Base-by-base conservation (phyloP, 2,797 vertebrate genomes). In the Pagetopsis macropterus region DNA sequence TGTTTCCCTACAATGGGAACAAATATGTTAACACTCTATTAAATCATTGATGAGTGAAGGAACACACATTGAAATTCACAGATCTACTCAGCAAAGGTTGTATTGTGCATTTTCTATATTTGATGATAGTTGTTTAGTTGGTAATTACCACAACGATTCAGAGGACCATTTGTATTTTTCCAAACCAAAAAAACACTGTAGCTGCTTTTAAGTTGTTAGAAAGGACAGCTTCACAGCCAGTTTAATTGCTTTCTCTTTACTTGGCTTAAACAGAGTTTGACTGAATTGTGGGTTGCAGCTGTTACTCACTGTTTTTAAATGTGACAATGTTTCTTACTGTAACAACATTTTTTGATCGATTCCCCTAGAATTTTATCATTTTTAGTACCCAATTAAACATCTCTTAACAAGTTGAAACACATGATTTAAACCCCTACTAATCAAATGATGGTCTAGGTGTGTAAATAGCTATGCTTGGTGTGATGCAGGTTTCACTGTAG, bases 201-300 rank as follows among this genome's bases (percentile, higher is more conserved):
- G 74, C 51, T 64, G 62, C 65, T n/a, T 14, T 9, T 52, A 56
- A 68, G 45, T 50, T 45, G 58, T 62, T 5, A 27, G 46, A 69
- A 55, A 37, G 45, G 16, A 27, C 45, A 45, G 65, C 49, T 66
- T 64, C 58, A 64, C 52, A 61, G 31, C 13, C 68, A 27, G 15
- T 83, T 79, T 76, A 69, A 62, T 78, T 70, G 49, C 60, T 45
- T 3, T 41, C 21, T 27, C 23, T 71, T 71, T 41, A 66, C 40
- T 75, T 49, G 43, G 43, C 43, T 54, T 19, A 17, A 67, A 64
- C n/a, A 54, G 17, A 66, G 59, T 62, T 67, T 1, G 3, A 58
- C 58, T 60, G 14, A 67, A 55, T 23, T 46, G 14, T 21, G 27
- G 51, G 63, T 70, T 54, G 40, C 49, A 62, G n/a, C 0, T 10